These are phyloP conservation scores for Aproaerema taeniolella DNA, from an alignment of 2,888 invertebrate species.

Conservation along the genomic window DNA sequence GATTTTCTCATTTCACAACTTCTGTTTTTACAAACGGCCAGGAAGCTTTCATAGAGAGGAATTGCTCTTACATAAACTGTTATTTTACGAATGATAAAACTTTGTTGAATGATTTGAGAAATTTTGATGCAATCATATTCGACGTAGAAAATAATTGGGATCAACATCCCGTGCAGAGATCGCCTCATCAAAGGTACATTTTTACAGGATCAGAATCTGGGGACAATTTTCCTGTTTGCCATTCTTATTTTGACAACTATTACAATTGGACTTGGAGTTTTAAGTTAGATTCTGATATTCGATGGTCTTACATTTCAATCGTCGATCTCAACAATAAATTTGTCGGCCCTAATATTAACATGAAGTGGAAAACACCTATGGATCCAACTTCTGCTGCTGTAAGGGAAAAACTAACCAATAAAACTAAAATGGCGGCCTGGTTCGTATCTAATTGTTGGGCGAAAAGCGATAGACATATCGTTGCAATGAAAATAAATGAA, in stretches of 20 bases:
- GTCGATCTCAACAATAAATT: slow-evolving; percentile 35
- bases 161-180: slow-evolving; percentile 36
- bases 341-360: slow-evolving; percentile 51
- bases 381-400: slow-evolving; percentile 29
- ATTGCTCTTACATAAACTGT: slow-evolving; percentile 62
- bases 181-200: slow-evolving; percentile 62
- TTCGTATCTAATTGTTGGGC: slow-evolving; percentile 50
- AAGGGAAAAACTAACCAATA: slow-evolving; percentile 32
- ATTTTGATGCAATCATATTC: slow-evolving; percentile 72
- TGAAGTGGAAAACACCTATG: slow-evolving; percentile 43
- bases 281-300: slow-evolving; percentile 50
- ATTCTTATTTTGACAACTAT: slow-evolving; percentile 35
- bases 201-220: slow-evolving; percentile 56
- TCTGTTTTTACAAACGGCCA: slow-evolving; percentile 34
- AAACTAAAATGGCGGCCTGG: slow-evolving; percentile 56
- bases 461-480: slow-evolving; percentile 28
- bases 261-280: slow-evolving; percentile 61
- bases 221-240: slow-evolving; percentile 41
- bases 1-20: slow-evolving; percentile 28
- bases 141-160: slow-evolving; percentile 62
- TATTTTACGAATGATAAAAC: slow-evolving; percentile 47
- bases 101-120: slow-evolving; percentile 41
- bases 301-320: slow-evolving; percentile 39
- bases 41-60: slow-evolving; percentile 34
- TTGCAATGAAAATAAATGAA: slow-evolving; percentile 28